Base-by-base conservation (phyloP, 2,797 vertebrate genomes). In the Tangara arthus region DNA sequence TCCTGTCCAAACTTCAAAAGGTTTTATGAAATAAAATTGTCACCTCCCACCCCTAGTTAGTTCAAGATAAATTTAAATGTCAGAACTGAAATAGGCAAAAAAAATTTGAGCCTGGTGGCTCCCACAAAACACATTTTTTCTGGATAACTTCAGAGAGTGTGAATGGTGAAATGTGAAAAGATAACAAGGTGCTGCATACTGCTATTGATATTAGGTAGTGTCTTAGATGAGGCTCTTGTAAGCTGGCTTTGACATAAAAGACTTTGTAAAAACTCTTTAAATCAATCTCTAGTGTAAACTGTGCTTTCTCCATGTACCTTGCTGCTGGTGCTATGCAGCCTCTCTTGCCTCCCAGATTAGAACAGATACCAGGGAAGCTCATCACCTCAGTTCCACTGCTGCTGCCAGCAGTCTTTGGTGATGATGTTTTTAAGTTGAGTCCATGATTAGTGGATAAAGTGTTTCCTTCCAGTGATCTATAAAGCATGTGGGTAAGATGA, bases 11-110 rank as follows among this genome's bases (percentile, higher is more conserved):
- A 80, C 64, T 82, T 94, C 41, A 47, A 26, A 91, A 73, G 35
- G 35, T 77, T 93, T 82, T 84, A 61, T 89, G 85, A 91, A 95
- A 80, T 57, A 73, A 91, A 94, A 66, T 73, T 91, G 85, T 76
- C 85, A 85, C 85, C 68, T 94, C 90, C 92, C 73, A 90, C 93
- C 73, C 24, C 19, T 55, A 44, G 70, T 78, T 86, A 83, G 70
- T 89, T 92, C 3, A 22, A 78, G 70, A 89, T 71, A 90, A 78
- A 93, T 94, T 83, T 90, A 93, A 75, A 83, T 73, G 70, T 64
- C 89, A 87, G 65, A 90, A 88, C 77, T 53, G 81, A 91, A 90
- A 79, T 15, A 75, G 39, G 63, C 21, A 59, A 78, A 84, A 80
- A 63, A 80, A 79, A 15, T 0, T 21, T 63, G 50, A 89, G 81